Conservation (phyloP, 1,140 invertebrate species). For the Heliconius hewitsoni region DNA sequence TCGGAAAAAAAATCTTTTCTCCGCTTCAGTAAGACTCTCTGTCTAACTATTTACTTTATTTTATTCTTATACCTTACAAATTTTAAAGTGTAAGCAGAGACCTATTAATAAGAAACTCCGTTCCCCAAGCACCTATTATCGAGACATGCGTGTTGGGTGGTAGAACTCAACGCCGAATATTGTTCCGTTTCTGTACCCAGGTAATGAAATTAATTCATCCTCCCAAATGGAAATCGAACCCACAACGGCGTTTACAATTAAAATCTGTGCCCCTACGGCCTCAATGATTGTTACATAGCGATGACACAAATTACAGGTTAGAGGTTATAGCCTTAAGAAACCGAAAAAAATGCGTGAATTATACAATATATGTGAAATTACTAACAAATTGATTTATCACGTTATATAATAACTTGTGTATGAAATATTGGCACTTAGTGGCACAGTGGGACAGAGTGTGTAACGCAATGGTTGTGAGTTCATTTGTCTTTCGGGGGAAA, state of each 20-base stretch:
- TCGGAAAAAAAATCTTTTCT: too few species aligned
- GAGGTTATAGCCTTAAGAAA: not conserved
- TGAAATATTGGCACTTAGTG: not conserved
- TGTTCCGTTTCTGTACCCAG: not conserved
- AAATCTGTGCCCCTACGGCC: too few species aligned
- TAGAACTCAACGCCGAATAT: not conserved
- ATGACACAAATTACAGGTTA: not conserved
- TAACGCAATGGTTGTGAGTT: not conserved
- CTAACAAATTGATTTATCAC: not conserved
- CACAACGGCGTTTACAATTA: not conserved
- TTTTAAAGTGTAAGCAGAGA: too few species aligned
- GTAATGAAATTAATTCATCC: too few species aligned
- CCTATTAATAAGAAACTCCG: too few species aligned
- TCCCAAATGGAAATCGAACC: not conserved
- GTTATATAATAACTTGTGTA: not conserved
- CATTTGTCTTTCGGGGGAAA: too few species aligned
- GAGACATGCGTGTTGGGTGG: not conserved
- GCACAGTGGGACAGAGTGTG: not conserved
- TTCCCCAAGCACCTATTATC: too few species aligned
- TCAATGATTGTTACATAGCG: not conserved
- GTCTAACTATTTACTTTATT: too few species aligned
- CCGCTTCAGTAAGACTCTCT: too few species aligned
- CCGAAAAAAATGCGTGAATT: not conserved
- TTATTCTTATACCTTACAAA: too few species aligned
- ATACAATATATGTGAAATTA: conserved; percentile 7